Evolutionary conservation across 2,797 vertebrate genomes (phyloP).

Genomic region (Crocidura indochinensis): DNA sequence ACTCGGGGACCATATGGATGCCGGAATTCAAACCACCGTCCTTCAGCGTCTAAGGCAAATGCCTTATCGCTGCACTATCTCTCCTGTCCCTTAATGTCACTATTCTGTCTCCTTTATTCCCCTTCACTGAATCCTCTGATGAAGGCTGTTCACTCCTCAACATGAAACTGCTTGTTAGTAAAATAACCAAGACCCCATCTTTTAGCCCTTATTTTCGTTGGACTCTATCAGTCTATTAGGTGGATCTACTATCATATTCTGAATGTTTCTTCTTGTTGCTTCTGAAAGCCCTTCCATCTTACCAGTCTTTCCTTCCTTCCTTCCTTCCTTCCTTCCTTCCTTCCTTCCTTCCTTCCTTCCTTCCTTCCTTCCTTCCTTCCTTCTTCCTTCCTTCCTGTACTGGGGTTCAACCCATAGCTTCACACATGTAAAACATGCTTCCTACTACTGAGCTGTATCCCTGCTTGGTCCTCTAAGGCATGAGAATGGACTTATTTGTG

Average conservation of each 20-base stretch:
- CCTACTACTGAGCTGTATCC: too few species aligned
- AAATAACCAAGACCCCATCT: background rate
- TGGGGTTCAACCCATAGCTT: too few species aligned
- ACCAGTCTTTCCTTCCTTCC: background rate
- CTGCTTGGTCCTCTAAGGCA: background rate
- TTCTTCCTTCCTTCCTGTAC: too few species aligned
- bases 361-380: too few species aligned
- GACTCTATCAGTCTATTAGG: background rate
- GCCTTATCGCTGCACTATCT: too few species aligned
- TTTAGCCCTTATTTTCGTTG: background rate
- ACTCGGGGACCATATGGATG: too few species aligned
- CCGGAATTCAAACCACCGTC: too few species aligned
- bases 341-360: too few species aligned
- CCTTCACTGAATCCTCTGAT: background rate
- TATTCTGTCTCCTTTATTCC: background rate
- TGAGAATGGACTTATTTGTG: background rate
- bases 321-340: too few species aligned
- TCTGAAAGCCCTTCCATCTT: background rate
- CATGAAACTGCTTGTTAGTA: background rate
- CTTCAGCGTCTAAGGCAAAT: too few species aligned
- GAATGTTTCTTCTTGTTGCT: background rate
- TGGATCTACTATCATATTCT: background rate
- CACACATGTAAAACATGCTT: too few species aligned
- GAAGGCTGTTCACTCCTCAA: background rate
- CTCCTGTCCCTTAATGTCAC: background rate